phyloP scores from a whole-genome alignment of 2,888 invertebrate species.

The Dynastes hyllus region DNA sequence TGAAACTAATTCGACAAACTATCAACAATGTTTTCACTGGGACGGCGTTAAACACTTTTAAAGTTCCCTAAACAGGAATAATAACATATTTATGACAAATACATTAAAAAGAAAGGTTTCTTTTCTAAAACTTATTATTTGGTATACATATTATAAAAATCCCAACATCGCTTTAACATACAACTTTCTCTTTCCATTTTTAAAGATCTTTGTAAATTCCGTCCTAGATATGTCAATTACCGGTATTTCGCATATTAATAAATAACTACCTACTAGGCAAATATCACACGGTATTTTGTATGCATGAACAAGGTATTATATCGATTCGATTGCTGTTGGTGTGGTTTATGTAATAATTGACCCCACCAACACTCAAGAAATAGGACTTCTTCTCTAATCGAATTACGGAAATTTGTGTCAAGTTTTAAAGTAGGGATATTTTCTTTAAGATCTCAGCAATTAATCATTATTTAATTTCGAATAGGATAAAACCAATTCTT shows the following conservation, averaged over 20 bases:
- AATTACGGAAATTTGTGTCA: constrained; percentile 25
- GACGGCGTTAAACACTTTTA: too few relatives aligned
- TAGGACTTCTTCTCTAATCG: constrained; percentile 28
- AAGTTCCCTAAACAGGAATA: too few relatives aligned
- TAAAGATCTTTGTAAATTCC: neutral
- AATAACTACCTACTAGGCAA: constrained; percentile 1
- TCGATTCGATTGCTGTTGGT: neutral
- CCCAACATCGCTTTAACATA: neutral
- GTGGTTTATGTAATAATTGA: constrained; percentile 25
- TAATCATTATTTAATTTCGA: too few relatives aligned
- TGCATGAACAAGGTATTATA: neutral
- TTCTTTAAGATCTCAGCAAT: too few relatives aligned
- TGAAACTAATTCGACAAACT: too few relatives aligned
- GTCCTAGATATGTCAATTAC: neutral
- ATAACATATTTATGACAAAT: too few relatives aligned
- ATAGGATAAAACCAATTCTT: too few relatives aligned
- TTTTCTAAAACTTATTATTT: too few relatives aligned
- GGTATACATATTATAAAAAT: too few relatives aligned
- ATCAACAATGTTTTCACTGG: too few relatives aligned
- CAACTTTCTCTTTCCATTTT: neutral
- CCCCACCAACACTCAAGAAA: constrained; percentile 4
- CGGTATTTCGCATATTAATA: neutral
- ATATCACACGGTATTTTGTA: neutral
- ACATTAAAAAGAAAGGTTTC: too few relatives aligned
- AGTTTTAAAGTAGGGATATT: neutral